Evolutionary conservation across 2,113 vertebrate genomes (phyloP).

Genomic region (Periophthalmus modestus): DNA sequence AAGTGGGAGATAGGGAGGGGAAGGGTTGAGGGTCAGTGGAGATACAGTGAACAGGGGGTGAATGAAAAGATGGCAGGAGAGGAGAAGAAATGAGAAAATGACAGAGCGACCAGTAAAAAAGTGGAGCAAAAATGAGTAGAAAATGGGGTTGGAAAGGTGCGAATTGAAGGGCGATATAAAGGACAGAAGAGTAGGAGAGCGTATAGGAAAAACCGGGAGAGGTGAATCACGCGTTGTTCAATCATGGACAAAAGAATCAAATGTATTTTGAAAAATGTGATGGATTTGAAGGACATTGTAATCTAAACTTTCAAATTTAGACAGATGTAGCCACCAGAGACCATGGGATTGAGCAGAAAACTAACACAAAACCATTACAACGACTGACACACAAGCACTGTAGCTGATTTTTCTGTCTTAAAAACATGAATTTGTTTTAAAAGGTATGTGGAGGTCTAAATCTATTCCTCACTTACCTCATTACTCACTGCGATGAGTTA

Average conservation of each 20-base stretch:
- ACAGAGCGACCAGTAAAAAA: slow-evolving; percentile 30
- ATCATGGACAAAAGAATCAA: background rate
- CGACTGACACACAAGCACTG: no score
- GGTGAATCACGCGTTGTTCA: slow-evolving; percentile 10
- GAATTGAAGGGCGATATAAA: slow-evolving; percentile 4
- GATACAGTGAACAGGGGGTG: slow-evolving; percentile 13
- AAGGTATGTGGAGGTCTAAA: no score
- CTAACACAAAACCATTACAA: no score
- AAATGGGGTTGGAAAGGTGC: slow-evolving; percentile 49
- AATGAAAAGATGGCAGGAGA: slow-evolving; percentile 7
- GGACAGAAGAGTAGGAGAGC: background rate
- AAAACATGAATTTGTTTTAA: no score
- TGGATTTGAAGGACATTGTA: background rate
- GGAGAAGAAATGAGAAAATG: slow-evolving; percentile 44
- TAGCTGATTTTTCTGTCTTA: no score
- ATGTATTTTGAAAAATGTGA: background rate
- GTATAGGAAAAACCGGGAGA: background rate
- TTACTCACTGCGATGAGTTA: no score
- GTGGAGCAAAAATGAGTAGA: slow-evolving; percentile 32
- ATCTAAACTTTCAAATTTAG: background rate
- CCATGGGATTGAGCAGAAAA: no score
- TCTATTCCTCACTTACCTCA: no score
- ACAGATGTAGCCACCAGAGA: no score
- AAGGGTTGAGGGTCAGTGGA: slow-evolving; percentile 24
- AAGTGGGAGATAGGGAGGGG: background rate